Percentiles rank a stretch among this genome's conserved stretches.
Conservation (phyloP, 2,797 vertebrate genomes). For the Sphenopsis melanotis region DNA sequence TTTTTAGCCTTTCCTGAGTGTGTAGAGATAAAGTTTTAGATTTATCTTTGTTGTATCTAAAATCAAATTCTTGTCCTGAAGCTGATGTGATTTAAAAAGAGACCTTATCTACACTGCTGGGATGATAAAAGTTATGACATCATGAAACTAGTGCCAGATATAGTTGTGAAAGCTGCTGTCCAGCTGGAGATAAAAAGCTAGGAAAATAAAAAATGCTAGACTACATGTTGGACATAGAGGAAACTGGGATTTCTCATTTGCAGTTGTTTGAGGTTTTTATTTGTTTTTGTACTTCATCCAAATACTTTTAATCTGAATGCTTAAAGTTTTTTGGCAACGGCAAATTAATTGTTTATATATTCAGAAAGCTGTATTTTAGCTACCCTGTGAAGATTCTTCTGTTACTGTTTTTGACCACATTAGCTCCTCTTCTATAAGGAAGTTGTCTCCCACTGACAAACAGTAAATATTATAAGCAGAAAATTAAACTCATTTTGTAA, state of each 20-base stretch:
- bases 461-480: neutral
- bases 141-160: neutral
- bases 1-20: neutral
- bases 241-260: neutral
- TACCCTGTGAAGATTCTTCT: neutral
- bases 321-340: neutral
- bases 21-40: neutral
- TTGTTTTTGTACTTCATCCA: neutral
- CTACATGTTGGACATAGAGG: neutral
- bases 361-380: neutral
- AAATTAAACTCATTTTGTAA: neutral
- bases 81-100: neutral
- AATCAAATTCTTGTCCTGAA: neutral
- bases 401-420: neutral
- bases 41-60: neutral
- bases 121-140: neutral
- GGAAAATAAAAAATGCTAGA: neutral
- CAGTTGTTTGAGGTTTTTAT: rapidly evolving
- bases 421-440: neutral
- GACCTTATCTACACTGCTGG: neutral
- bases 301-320: neutral
- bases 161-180: neutral
- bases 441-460: neutral
- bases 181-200: neutral
- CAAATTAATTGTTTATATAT: neutral